A percentile compares a stretch with the other conserved stretches of the same genome.
Conservation (phyloP, 2,113 vertebrate species). For the Dendrocopos noguchii region DNA sequence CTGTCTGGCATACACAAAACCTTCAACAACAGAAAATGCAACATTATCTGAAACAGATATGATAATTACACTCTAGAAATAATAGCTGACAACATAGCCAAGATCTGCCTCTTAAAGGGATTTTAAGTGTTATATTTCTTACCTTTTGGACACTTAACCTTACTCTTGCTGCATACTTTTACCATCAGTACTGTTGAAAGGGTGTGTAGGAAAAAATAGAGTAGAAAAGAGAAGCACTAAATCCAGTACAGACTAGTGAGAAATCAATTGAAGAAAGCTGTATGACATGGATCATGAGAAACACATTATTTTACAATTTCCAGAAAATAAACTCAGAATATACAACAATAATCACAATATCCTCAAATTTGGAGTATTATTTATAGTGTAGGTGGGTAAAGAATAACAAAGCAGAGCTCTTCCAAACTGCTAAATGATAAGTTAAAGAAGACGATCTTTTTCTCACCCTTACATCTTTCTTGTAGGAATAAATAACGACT, state of each 20-base stretch:
- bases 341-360: neutral
- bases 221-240: neutral
- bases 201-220: neutral
- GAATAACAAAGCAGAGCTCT: neutral
- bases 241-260: neutral
- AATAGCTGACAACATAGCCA: conserved; percentile 7
- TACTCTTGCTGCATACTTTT: neutral
- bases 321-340: conserved; percentile 8
- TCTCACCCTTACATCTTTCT: neutral
- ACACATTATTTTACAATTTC: neutral
- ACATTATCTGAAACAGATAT: conserved; percentile 14
- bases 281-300: neutral
- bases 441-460: neutral
- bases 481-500: neutral
- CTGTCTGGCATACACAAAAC: neutral
- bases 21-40: conserved; percentile 16
- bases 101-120: neutral
- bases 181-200: neutral
- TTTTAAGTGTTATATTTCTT: conserved; percentile 26
- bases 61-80: conserved; percentile 31
- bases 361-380: neutral
- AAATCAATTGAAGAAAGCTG: neutral
- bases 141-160: neutral
- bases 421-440: neutral
- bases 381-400: neutral